phyloP scores from a whole-genome alignment of 1,140 invertebrate genomes.

The Neoseiulus cucumeris region DNA sequence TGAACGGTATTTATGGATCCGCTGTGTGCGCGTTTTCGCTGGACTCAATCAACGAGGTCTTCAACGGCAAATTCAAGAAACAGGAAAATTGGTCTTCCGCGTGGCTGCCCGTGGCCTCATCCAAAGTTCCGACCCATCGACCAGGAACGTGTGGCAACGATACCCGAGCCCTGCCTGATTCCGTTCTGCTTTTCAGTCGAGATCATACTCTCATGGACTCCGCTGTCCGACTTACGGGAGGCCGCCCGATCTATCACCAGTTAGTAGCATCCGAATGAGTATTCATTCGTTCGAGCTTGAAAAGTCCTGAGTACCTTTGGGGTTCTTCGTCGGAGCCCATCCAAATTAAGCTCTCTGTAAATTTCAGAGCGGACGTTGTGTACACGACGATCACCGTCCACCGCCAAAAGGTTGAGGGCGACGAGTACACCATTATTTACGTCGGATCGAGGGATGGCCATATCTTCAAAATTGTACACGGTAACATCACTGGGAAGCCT shows the following conservation, averaged over 20 bases:
- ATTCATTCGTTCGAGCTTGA: too few species aligned
- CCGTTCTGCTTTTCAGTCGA: constrained; percentile 78
- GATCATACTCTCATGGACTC: constrained; percentile 88
- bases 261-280: too few species aligned
- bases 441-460: constrained; percentile 39
- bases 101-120: constrained; percentile 70
- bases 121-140: constrained; percentile 63
- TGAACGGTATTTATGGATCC: constrained; percentile 69
- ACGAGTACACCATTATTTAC: constrained; percentile 63
- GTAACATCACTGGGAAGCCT: constrained; percentile 28
- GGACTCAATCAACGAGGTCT: constrained; percentile 68
- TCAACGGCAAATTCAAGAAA: constrained; percentile 74
- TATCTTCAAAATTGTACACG: background rate
- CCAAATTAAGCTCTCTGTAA: background rate
- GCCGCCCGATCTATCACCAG: constrained; percentile 70
- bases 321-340: too few species aligned
- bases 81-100: constrained; percentile 65
- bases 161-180: constrained; percentile 54
- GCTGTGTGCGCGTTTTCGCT: constrained; percentile 83
- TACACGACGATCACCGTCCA: constrained; percentile 70
- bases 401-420: constrained; percentile 47
- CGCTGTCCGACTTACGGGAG: constrained; percentile 62
- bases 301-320: too few species aligned
- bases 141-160: constrained; percentile 76
- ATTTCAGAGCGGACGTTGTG: constrained; percentile 37